Conservation (phyloP, 2,888 invertebrate genomes). For the Acrobasis repandana region DNA sequence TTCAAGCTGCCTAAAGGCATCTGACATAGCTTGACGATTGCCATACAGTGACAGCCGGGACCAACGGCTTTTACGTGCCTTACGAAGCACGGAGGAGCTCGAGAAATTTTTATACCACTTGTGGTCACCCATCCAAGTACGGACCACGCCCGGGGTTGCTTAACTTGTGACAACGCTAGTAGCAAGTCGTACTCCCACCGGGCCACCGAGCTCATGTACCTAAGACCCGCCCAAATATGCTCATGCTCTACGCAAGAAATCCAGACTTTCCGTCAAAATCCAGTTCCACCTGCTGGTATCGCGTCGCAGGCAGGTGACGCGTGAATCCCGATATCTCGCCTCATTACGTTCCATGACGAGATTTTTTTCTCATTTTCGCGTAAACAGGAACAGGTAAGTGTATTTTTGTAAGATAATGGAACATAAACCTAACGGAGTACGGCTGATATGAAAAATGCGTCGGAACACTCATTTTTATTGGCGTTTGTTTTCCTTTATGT, state of each 20-base stretch:
- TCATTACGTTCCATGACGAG: constrained; percentile 46
- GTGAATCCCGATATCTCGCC: constrained; percentile 57
- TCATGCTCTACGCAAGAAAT: background rate
- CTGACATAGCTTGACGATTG: too few relatives aligned
- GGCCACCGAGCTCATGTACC: too few relatives aligned
- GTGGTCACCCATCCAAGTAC: too few relatives aligned
- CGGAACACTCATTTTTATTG: background rate
- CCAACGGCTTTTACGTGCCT: too few relatives aligned
- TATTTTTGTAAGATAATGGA: constrained; percentile 23
- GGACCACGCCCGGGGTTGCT: too few relatives aligned
- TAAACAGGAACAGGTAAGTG: constrained; percentile 23
- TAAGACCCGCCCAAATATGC: too few relatives aligned
- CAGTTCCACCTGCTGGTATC: background rate
- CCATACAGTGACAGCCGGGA: too few relatives aligned
- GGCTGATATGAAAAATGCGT: constrained; percentile 17
- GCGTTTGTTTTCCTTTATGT: background rate
- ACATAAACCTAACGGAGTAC: constrained; percentile 18
- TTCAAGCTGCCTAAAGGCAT: too few relatives aligned
- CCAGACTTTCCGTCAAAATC: background rate
- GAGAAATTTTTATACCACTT: too few relatives aligned
- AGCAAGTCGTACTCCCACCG: too few relatives aligned
- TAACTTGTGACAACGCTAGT: too few relatives aligned
- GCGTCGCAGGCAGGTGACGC: constrained; percentile 40
- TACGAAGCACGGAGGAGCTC: too few relatives aligned
- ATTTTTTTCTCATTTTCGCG: constrained; percentile 29